These are phyloP conservation scores for Psittacus erithacus DNA, from an alignment of 2,113 vertebrate species.

Conservation along the genomic window DNA sequence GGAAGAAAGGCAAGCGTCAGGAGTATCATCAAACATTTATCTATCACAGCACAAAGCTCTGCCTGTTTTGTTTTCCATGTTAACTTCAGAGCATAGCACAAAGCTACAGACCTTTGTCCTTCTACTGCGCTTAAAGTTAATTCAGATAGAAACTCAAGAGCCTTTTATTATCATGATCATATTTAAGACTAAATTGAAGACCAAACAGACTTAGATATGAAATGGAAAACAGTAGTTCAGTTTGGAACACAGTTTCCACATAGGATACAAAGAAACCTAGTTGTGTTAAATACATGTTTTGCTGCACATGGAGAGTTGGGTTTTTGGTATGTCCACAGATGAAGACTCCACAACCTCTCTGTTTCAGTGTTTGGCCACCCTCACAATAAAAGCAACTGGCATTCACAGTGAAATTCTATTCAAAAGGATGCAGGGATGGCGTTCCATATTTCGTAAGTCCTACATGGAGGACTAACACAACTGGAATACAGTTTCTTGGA, in stretches of 20 bases:
- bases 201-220: background rate
- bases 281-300: background rate
- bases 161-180: background rate
- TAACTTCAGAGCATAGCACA: background rate
- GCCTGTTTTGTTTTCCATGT: background rate
- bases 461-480: background rate
- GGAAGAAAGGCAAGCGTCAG: background rate
- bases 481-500: background rate
- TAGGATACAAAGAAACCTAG: background rate
- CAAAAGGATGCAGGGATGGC: background rate
- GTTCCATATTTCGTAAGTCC: background rate
- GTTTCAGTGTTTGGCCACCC: background rate
- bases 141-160: background rate
- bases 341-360: background rate
- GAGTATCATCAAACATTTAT: background rate
- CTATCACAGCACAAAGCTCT: background rate
- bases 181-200: slow-evolving; percentile 5
- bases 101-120: background rate
- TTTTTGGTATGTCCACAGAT: background rate
- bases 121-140: background rate
- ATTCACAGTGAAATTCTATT: background rate
- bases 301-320: background rate
- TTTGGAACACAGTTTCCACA: background rate
- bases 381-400: background rate
- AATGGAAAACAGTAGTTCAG: background rate